Base-by-base conservation (phyloP, 2,888 invertebrate species). In the Amaurobius ferox region DNA sequence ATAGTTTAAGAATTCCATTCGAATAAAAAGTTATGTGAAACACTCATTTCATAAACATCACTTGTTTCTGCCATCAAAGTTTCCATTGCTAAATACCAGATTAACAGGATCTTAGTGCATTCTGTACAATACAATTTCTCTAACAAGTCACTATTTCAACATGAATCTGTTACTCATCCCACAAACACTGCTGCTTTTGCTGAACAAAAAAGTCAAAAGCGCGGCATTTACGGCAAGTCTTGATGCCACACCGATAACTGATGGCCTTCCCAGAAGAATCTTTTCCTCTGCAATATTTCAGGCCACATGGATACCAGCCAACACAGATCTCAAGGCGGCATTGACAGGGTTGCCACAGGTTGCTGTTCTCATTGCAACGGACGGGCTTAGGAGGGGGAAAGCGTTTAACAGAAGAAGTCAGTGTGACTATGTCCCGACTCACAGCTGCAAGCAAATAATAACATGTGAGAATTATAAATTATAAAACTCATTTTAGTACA, bases 301-400 rank as follows among this genome's bases (percentile, higher is more conserved):
- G 93, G 28, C 97, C 97, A 91, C 98, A 98, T 0, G 98, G 98
- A 92, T 97, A 98, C 98, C 98, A 98, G 76, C 97, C 97, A 74
- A 98, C 95, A 91, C 97, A 97, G 88, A 95, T 94, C 93, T 97
- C 96, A 89, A 97, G 93, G 78, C 95, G 95, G 91, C 97, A 97
- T 74, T 95, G 94, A 91, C 97, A 97, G 29, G 96, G 95, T 81
- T 90, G 88, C 88, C 88, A 89, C 66, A 86, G 85, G 61, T 87
- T 73, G 88, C 86, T 83, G 44, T 88, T 88, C 72, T 90, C 90
- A 73, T 89, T 89, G 88, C 91, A 91, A 72, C 90, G 89, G 6
- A 88, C 87, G 86, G 89, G 90, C 90, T 93, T 92, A 87, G 93
- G 89, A 19, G 93, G 92, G 83, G 96, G 95, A 90, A 96, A 95